phyloP scores from a whole-genome alignment of 1,140 invertebrate species.

The Paracyclopina nana region DNA sequence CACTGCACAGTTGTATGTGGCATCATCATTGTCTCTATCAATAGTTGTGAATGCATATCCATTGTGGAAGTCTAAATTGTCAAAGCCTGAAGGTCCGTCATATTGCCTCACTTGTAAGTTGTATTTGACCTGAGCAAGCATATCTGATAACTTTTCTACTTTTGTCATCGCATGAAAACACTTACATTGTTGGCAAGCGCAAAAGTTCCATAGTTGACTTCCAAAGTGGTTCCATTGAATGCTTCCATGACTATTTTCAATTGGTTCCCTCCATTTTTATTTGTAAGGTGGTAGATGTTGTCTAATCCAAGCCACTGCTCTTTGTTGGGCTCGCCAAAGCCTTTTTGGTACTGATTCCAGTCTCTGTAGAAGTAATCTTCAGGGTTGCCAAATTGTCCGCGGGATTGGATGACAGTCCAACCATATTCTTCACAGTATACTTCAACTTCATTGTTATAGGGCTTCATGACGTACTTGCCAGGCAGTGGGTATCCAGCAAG shows the following conservation, averaged over 20 bases:
- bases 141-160: neutral
- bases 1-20: slow-evolving; percentile 5
- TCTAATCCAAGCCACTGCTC: slow-evolving; percentile 3
- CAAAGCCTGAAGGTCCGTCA: no score
- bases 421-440: no score
- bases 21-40: slow-evolving; percentile 17
- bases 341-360: neutral
- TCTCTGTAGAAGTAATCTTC: neutral
- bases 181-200: neutral
- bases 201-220: slow-evolving; percentile 7
- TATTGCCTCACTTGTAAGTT: no score
- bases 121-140: no score
- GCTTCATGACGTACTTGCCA: neutral
- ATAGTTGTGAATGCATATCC: slow-evolving; percentile 15
- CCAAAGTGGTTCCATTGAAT: slow-evolving; percentile 4
- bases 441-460: neutral
- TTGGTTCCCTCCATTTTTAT: no score
- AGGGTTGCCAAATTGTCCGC: neutral
- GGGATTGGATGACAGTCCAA: neutral
- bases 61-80: no score
- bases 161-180: neutral
- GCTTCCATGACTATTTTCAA: slow-evolving; percentile 3
- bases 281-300: no score
- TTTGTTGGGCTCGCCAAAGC: neutral
- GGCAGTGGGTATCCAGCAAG: no score